These are phyloP conservation scores for Macropus fuliginosus DNA, from an alignment of 2,797 vertebrate genomes.

Conservation along the genomic window DNA sequence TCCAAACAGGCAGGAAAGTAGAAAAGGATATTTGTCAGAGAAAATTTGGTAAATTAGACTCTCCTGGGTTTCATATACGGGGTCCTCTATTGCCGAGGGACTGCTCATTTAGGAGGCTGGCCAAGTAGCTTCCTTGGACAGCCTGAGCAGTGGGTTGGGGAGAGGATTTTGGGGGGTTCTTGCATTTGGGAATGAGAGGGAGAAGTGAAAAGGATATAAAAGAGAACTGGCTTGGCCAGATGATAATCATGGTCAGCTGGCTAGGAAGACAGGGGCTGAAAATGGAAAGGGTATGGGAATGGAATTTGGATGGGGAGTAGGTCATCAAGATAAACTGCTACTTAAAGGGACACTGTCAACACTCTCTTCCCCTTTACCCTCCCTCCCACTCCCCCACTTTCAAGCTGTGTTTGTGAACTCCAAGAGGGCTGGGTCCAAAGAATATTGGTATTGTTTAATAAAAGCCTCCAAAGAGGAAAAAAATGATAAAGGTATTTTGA, in stretches of 20 bases:
- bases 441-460: neutral
- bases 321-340: slow-evolving; percentile 15
- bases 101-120: neutral
- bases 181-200: neutral
- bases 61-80: neutral
- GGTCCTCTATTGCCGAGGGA: neutral
- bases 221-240: neutral
- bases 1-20: slow-evolving; percentile 1
- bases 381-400: neutral
- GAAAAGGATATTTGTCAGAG: neutral
- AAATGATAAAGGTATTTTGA: neutral
- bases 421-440: neutral
- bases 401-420: neutral
- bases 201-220: neutral
- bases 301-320: neutral
- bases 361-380: neutral
- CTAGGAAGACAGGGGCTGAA: neutral
- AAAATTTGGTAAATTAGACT: neutral
- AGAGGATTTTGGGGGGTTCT: neutral
- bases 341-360: slow-evolving; percentile 67
- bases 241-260: neutral
- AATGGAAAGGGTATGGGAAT: neutral
- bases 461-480: neutral
- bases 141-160: neutral
- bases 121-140: neutral